These are phyloP conservation scores for Discoglossus pictus DNA, from an alignment of 2,797 vertebrate genomes.

Conservation along the genomic window DNA sequence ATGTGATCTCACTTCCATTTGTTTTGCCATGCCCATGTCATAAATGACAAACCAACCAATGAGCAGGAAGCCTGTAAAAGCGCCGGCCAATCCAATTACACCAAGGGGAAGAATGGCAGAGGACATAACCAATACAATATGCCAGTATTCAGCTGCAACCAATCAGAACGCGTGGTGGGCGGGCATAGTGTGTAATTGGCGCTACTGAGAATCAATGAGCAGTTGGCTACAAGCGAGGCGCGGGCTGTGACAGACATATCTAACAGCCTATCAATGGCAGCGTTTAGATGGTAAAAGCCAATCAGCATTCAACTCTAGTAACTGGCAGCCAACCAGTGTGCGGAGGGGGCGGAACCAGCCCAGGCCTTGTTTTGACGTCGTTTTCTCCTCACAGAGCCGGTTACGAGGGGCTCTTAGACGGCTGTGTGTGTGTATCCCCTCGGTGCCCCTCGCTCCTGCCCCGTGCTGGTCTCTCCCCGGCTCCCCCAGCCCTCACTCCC, in stretches of 20 bases:
- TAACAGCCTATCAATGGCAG: background rate
- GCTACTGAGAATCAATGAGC: constrained; percentile 31
- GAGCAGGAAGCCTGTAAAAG: too few relatives aligned
- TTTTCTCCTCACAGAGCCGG: background rate
- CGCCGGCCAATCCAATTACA: background rate
- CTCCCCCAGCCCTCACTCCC: background rate
- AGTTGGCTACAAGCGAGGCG: constrained; percentile 17
- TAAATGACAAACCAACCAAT: constrained; percentile 9
- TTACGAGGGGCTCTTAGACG: too few relatives aligned
- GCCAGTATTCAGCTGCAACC: background rate
- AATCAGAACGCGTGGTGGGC: background rate
- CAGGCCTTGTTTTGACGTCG: constrained; percentile 30
- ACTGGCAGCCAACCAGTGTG: constrained; percentile 4
- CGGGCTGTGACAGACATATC: constrained; percentile 23
- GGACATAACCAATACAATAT: background rate
- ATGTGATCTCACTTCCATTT: too few relatives aligned
- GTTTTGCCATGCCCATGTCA: constrained; percentile 27
- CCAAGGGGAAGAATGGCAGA: background rate
- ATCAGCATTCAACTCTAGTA: background rate
- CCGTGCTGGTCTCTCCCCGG: background rate
- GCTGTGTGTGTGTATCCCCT: too few relatives aligned
- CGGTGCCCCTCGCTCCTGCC: background rate
- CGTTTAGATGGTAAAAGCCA: background rate
- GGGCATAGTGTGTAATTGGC: constrained; percentile 7
- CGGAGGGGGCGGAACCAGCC: background rate